Evolutionary conservation across 1,140 invertebrate genomes (phyloP), one percentile per base, ranked within the genome.

Genomic region (Sitodiplosis mosellana): DNA sequence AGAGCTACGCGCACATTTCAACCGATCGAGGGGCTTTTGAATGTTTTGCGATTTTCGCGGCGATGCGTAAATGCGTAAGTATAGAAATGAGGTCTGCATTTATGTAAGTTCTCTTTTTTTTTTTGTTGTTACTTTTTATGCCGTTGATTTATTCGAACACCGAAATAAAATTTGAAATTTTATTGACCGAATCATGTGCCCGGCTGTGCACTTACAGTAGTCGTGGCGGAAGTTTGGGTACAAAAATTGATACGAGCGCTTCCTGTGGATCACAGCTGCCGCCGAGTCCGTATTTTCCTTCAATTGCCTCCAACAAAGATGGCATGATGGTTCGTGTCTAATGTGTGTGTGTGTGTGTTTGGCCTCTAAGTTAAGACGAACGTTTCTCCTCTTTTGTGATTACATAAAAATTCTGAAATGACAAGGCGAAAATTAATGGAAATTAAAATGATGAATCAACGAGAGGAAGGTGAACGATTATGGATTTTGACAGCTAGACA

Each of bases 271-370:
- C 51, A 73, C 73, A 17, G 73, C 65, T 12, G 64, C 54, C 22
- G 70, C 64, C 60, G 50, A 66, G 58, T 14, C 80, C 80, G 65
- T 89, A 91, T 60, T 89, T 91, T 47, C 79, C 70, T 69, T 86
- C 79, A 52, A 89, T 66, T 34, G 86, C 87, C 72, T 87, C 83
- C 55, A 88, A 64, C 50, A 91, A 68, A 49, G 84, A 85, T 61
- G 83, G 81, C 83, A 87, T 87, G n/a, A n/a, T n/a, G n/a, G n/a
- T n/a, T n/a, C 46, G 18, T 43, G 10, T 27, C 27, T 27, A 27
- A 27, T 27, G 3, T 27, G 27, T 27, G 10, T n/a, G n/a, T n/a
- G n/a, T n/a, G n/a, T n/a, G n/a, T n/a, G n/a, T n/a, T n/a, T 10
- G 27, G 27, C 27, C 27, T 27, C 10, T 27, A 27, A 5, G 3